Base-by-base conservation (phyloP, 1,140 invertebrate genomes). In the Anoplophora glabripennis region DNA sequence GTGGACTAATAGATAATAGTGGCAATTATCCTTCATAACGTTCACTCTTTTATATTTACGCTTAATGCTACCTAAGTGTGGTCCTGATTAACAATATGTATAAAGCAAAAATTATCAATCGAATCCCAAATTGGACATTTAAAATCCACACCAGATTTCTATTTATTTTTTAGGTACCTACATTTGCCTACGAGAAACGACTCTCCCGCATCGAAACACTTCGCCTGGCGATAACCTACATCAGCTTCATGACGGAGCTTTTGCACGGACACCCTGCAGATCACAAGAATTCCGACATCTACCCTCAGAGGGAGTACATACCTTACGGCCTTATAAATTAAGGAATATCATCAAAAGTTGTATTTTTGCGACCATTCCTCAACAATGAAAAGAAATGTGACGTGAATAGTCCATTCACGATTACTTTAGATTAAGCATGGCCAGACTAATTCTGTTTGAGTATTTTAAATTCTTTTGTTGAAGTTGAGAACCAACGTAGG, bases 111-210 rank as follows among this genome's bases (percentile, higher is more conserved):
- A n/a, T n/a, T n/a, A n/a, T n/a, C n/a, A n/a, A n/a, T n/a, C n/a
- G n/a, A n/a, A n/a, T n/a, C n/a, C n/a, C n/a, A n/a, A n/a, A n/a
- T n/a, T n/a, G n/a, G n/a, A n/a, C n/a, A n/a, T n/a, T n/a, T n/a
- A n/a, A n/a, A n/a, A n/a, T n/a, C n/a, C n/a, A n/a, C n/a, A 41
- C 38, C 38, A n/a, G n/a, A n/a, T 28, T 28, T 28, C 21, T 28
- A 28, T 28, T 28, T 28, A 2, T 36, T 57, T 63, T 70, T 8
- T 66, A 87, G 84, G 96, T 99, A 9, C 97, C 97, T 17, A 99
- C 97, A 1, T 99, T 99, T 75, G 96, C 97, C 0, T 99, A 98
- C 71, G 97, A 99, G 76, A 99, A 99, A 74, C 84, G 97, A 0
- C 82, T 99, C 0, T 99, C 96, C 0, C 90, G 97, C 69, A 99